A percentile compares a stretch with the other conserved stretches of the same genome.
Conservation (phyloP, 1,140 invertebrate genomes). For the Idris sp. region DNA sequence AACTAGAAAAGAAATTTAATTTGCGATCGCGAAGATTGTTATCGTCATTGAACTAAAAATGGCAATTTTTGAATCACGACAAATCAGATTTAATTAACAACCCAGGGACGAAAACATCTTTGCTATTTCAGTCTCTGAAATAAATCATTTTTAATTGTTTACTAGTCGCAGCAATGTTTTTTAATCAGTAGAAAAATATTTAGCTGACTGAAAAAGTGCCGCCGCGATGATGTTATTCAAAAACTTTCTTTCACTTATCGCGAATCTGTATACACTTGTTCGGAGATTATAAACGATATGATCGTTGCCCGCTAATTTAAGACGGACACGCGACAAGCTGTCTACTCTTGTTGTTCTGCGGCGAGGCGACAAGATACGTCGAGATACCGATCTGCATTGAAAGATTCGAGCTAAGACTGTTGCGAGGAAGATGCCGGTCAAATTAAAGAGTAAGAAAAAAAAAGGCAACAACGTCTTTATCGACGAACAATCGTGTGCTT, state of each 20-base stretch:
- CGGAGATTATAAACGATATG: slow-evolving; percentile 55
- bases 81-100: no score
- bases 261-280: slow-evolving; percentile 59
- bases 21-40: no score
- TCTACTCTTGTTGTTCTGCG: slow-evolving; percentile 52
- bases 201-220: slow-evolving; percentile 7
- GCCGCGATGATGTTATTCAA: slow-evolving; percentile 19
- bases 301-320: slow-evolving; percentile 51
- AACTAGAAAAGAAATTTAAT: no score
- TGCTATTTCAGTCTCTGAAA: neutral
- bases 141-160: slow-evolving; percentile 38
- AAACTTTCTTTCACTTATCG: slow-evolving; percentile 57
- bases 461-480: slow-evolving; percentile 64
- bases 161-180: no score
- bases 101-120: no score
- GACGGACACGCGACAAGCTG: slow-evolving; percentile 54
- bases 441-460: slow-evolving; percentile 50
- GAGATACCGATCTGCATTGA: slow-evolving; percentile 59
- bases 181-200: slow-evolving; percentile 7
- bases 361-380: slow-evolving; percentile 55
- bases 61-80: no score
- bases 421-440: slow-evolving; percentile 20
- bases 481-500: slow-evolving; percentile 48
- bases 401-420: slow-evolving; percentile 51
- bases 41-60: no score